Evolutionary conservation across 2,113 vertebrate genomes (phyloP).

Genomic region (Seriola aureovittata): DNA sequence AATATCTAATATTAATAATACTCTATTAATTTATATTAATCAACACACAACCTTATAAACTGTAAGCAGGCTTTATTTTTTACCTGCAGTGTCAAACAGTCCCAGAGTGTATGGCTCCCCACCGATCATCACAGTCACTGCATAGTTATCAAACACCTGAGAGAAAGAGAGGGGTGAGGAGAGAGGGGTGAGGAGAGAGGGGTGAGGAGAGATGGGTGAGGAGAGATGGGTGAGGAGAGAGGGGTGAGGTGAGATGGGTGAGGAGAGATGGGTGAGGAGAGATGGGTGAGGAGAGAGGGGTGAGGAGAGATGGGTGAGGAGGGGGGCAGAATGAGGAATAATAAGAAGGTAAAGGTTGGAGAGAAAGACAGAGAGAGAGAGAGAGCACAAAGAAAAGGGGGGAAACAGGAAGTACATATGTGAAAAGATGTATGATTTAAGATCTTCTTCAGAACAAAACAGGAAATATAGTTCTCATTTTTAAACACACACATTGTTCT

Average conservation of each 20-base stretch:
- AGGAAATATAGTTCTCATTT: not conserved
- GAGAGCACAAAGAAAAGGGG: not conserved
- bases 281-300: no score
- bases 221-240: no score
- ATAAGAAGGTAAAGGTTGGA: no score
- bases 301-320: no score
- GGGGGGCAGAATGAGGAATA: no score
- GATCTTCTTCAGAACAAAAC: slow-evolving; percentile 6
- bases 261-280: not conserved
- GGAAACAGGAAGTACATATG: not conserved
- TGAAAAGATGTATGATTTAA: not conserved
- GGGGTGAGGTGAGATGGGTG: no score
- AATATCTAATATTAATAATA: no score
- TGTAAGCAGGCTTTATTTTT: slow-evolving; percentile 8
- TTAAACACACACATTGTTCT: not conserved
- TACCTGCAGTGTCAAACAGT: slow-evolving; percentile 97
- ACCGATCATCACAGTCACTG: slow-evolving; percentile 98
- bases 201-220: not conserved
- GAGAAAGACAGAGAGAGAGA: no score
- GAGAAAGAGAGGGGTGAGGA: not conserved
- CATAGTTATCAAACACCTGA: slow-evolving; percentile 98
- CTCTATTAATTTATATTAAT: no score
- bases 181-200: no score
- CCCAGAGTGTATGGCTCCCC: slow-evolving; percentile 97
- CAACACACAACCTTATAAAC: no score